Conservation (phyloP, 2,797 vertebrate species). For the Malacoctenus gilli region DNA sequence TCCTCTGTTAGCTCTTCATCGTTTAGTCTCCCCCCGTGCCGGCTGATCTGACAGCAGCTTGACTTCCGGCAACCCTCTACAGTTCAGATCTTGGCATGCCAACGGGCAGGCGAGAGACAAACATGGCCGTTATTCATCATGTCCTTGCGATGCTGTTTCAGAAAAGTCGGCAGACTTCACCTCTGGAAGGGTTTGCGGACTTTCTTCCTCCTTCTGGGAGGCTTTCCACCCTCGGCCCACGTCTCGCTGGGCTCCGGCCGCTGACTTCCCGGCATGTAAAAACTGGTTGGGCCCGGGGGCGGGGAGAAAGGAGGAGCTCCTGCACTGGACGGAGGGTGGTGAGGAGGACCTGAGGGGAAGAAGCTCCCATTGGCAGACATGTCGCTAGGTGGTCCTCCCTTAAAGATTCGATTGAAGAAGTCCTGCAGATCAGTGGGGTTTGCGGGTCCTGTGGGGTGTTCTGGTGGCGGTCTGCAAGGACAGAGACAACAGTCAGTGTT, state of each 20-base stretch:
- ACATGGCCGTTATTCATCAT: conserved; percentile 63
- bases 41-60: conserved; percentile 51
- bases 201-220: conserved; percentile 86
- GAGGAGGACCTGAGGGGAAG: conserved; percentile 74
- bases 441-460: conserved; percentile 73
- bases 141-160: conserved; percentile 59
- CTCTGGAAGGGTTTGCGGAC: conserved; percentile 91
- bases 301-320: conserved; percentile 76
- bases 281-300: conserved; percentile 71
- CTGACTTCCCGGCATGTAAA: conserved; percentile 71
- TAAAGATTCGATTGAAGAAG: conserved; percentile 90
- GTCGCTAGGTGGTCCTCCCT: conserved; percentile 83
- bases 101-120: conserved; percentile 64
- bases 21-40: conserved; percentile 38
- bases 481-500: no score
- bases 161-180: conserved; percentile 73
- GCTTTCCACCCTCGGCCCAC: conserved; percentile 77
- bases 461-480: conserved; percentile 79
- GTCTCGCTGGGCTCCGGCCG: conserved; percentile 75
- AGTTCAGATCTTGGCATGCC: conserved; percentile 59
- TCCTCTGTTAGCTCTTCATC: conserved; percentile 34
- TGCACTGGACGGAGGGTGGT: conserved; percentile 63
- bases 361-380: conserved; percentile 86
- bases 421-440: conserved; percentile 89
- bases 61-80: conserved; percentile 40